Evolutionary conservation across 2,113 vertebrate species (phyloP).

Genomic region (Diphyllodes magnificus): DNA sequence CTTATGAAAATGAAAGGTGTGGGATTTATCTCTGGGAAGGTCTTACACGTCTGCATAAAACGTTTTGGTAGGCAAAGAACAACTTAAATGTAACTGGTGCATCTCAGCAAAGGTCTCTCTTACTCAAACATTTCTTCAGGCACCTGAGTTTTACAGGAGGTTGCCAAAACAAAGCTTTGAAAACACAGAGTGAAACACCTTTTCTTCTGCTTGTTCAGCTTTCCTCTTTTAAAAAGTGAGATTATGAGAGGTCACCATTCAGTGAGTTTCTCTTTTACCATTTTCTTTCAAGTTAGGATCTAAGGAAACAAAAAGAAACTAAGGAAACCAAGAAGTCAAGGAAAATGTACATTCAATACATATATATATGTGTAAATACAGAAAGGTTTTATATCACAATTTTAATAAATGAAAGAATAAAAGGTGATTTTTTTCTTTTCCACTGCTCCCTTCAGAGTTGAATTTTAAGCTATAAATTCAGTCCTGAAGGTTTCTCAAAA

Average conservation of each 20-base stretch:
- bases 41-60: neutral
- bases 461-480: neutral
- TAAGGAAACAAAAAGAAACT: neutral
- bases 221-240: neutral
- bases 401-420: neutral
- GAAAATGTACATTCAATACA: neutral
- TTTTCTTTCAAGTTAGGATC: neutral
- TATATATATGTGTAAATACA: neutral
- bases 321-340: neutral
- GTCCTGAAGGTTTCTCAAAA: neutral
- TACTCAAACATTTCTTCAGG: neutral
- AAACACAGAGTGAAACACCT: neutral
- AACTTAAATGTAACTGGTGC: neutral
- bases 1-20: constrained; percentile 1
- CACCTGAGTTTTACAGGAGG: neutral
- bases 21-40: constrained; percentile 8
- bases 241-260: neutral
- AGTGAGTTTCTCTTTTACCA: neutral
- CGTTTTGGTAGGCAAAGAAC: neutral
- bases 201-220: neutral
- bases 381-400: neutral
- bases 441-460: neutral
- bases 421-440: neutral
- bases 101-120: neutral
- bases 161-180: neutral